These are phyloP conservation scores for Blera fallax DNA, from an alignment of 2,888 invertebrate species.

Conservation along the genomic window DNA sequence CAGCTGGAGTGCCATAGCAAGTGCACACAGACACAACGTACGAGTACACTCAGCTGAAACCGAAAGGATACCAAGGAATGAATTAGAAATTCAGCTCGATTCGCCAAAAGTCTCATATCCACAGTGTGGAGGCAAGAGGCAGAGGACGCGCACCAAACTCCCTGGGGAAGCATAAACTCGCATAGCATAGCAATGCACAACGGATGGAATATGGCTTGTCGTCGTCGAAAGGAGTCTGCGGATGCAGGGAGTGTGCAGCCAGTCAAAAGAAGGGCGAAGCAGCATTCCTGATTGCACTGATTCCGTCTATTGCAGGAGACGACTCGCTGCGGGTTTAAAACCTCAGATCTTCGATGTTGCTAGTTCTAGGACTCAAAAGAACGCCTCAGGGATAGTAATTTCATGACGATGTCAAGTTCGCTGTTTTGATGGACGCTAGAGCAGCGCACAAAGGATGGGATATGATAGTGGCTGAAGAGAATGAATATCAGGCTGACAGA, in stretches of 20 bases:
- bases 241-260: slow-evolving; percentile 17
- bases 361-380: slow-evolving; percentile 56
- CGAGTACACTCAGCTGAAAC: slow-evolving; percentile 10
- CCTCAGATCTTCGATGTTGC: slow-evolving; percentile 32
- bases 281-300: slow-evolving; percentile 69
- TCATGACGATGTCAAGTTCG: slow-evolving; percentile 69
- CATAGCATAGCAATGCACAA: slow-evolving; percentile 63
- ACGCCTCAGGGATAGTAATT: slow-evolving; percentile 70
- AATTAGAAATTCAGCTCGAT: slow-evolving; percentile 71
- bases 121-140: slow-evolving; percentile 51
- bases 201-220: slow-evolving; percentile 8
- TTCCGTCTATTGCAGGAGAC: slow-evolving; percentile 53
- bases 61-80: slow-evolving; percentile 53
- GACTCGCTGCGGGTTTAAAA: slow-evolving; percentile 11
- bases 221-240: slow-evolving; percentile 15
- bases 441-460: slow-evolving; percentile 41
- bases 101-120: slow-evolving; percentile 57
- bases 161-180: slow-evolving; percentile 69
- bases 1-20: slow-evolving; percentile 65
- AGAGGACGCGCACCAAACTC: slow-evolving; percentile 58
- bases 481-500: slow-evolving; percentile 67
- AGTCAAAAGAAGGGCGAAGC: slow-evolving; percentile 58
- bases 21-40: background rate
- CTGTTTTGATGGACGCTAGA: slow-evolving; percentile 65
- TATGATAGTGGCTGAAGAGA: slow-evolving; percentile 58